Evolutionary conservation across 2,797 vertebrate species (phyloP).

Genomic region (Sebastes minor): DNA sequence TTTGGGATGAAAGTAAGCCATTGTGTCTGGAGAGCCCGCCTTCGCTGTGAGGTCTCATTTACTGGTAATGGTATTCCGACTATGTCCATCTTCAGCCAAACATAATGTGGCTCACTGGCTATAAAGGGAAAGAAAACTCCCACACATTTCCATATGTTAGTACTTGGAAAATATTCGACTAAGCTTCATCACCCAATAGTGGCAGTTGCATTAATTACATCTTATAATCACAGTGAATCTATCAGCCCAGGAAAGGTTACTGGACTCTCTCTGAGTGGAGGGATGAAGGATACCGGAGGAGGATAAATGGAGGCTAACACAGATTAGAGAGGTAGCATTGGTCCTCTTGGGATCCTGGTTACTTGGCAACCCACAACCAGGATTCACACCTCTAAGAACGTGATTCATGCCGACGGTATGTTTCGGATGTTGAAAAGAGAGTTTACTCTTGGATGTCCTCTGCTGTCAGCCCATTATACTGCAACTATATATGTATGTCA

Average conservation of each 20-base stretch:
- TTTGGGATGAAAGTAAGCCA: conserved; percentile 51
- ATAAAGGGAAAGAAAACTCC: conserved; percentile 25
- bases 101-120: conserved; percentile 34
- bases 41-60: conserved; percentile 55
- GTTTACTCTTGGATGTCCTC: conserved; percentile 60
- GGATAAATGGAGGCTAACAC: conserved; percentile 61
- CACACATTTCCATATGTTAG: conserved; percentile 43
- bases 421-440: conserved; percentile 23
- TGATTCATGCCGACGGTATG: conserved; percentile 62
- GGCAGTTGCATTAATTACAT: conserved; percentile 11
- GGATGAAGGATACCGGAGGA: conserved; percentile 17
- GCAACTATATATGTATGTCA: conserved; percentile 20
- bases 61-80: conserved; percentile 57
- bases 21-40: conserved; percentile 56
- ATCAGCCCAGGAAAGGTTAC: conserved; percentile 29
- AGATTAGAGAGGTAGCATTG: conserved; percentile 65
- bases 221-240: conserved; percentile 6
- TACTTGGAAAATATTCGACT: conserved; percentile 30
- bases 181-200: not conserved
- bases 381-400: conserved; percentile 74
- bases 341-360: conserved; percentile 77
- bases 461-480: conserved; percentile 52
- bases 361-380: conserved; percentile 81
- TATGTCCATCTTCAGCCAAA: conserved; percentile 48
- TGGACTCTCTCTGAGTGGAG: conserved; percentile 27